Conservation (phyloP, 2,797 vertebrate species). For the Peromyscus eremicus region DNA sequence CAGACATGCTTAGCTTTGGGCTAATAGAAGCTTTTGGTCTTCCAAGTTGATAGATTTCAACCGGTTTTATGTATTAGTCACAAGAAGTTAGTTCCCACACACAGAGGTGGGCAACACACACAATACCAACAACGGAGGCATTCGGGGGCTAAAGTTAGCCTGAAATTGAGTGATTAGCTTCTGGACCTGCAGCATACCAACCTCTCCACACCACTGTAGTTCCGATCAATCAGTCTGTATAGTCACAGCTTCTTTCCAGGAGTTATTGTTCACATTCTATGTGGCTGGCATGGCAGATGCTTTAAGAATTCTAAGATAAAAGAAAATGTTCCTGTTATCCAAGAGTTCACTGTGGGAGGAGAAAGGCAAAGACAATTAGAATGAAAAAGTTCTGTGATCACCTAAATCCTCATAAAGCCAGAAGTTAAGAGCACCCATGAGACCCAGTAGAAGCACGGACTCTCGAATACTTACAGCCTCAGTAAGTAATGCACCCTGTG, state of each 20-base stretch:
- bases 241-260: neutral
- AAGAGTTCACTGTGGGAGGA: neutral
- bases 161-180: neutral
- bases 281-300: neutral
- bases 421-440: neutral
- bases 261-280: neutral
- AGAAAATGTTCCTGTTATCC: neutral
- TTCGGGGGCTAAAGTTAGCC: neutral
- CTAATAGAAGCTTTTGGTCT: too few species aligned
- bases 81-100: neutral
- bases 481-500: neutral
- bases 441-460: accelerated
- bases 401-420: neutral
- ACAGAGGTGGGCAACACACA: neutral
- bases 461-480: neutral
- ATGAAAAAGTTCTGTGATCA: neutral
- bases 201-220: neutral
- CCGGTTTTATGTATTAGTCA: neutral
- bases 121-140: neutral
- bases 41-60: neutral
- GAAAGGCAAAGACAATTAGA: neutral
- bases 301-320: neutral
- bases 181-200: neutral
- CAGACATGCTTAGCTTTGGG: neutral
- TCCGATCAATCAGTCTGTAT: neutral